These are phyloP conservation scores for Ibidorhyncha struthersii DNA, from an alignment of 2,113 vertebrate genomes.

Conservation along the genomic window DNA sequence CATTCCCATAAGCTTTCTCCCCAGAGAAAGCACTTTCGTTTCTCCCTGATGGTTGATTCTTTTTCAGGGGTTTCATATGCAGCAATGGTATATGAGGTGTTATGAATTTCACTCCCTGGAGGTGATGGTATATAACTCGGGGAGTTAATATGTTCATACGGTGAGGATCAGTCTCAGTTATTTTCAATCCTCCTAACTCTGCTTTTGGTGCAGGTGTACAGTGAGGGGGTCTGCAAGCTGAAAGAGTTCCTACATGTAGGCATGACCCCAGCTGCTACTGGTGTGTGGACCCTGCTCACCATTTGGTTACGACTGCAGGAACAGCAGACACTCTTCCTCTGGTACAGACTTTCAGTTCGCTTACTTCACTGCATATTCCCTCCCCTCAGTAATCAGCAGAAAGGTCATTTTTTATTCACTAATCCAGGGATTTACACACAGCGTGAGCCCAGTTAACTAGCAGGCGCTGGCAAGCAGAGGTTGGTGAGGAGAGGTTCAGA, in stretches of 20 bases:
- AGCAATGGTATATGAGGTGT: background rate
- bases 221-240: background rate
- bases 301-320: background rate
- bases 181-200: background rate
- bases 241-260: background rate
- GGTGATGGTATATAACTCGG: background rate
- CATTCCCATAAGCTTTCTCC: background rate
- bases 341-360: background rate
- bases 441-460: background rate
- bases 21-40: background rate
- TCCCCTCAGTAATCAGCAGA: background rate
- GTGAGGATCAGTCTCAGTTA: background rate
- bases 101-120: background rate
- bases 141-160: background rate
- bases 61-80: background rate
- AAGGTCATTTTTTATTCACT: background rate
- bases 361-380: background rate
- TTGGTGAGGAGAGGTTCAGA: background rate
- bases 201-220: background rate
- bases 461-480: background rate
- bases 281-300: rapidly evolving
- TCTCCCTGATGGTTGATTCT: background rate
- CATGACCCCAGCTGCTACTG: background rate
- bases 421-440: background rate
- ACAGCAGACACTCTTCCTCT: background rate